Base-by-base conservation (phyloP, 2,797 vertebrate genomes). In the Adrianichthys oophorus region DNA sequence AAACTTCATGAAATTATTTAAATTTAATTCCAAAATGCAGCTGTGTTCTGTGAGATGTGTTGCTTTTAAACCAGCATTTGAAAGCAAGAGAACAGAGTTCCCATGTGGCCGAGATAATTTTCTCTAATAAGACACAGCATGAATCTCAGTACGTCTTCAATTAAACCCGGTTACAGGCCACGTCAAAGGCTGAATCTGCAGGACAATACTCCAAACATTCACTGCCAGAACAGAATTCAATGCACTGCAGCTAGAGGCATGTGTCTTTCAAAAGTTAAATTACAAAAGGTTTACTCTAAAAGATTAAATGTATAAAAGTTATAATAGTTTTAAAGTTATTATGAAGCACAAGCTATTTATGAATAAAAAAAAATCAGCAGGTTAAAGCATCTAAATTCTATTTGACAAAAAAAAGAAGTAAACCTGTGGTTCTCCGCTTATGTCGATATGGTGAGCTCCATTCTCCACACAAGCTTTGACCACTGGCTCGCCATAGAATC, bases 401-500 rank as follows among this genome's bases (percentile, higher is more conserved):
- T 5, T 42, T 41, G 15, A 47, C 15, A 15, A 24, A 2, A 6
- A 19, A 37, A 1, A 41, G 13, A 43, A 47, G 15, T 15, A 46
- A 91, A 98, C 97, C 93, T 98, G 94, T 51, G 97, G 95, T 70
- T 99, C 97, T 79, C 97, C 97, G 75, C 83, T 87, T 82, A 98
- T 95, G 78, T 98, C 97, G 19, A 99, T 84, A 68, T 83, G 95
- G 77, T 93, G 95, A 15, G 96, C 85, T 77, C 95, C 96, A 59
- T 96, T 98, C 85, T 98, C 96, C 84, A 98, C 81, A 68, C 96
- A 98, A 21, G 96, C 94, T 87, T 94, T 93, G 16, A 98, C 91
- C 41, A 98, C 92, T 1, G 94, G 91, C 65, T 98, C 97, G 4
- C 97, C 97, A 60, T 84, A 95, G 89, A 98, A 96, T 24, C 95